phyloP scores from a whole-genome alignment of 2,797 vertebrate genomes.

The Hydrophis major region DNA sequence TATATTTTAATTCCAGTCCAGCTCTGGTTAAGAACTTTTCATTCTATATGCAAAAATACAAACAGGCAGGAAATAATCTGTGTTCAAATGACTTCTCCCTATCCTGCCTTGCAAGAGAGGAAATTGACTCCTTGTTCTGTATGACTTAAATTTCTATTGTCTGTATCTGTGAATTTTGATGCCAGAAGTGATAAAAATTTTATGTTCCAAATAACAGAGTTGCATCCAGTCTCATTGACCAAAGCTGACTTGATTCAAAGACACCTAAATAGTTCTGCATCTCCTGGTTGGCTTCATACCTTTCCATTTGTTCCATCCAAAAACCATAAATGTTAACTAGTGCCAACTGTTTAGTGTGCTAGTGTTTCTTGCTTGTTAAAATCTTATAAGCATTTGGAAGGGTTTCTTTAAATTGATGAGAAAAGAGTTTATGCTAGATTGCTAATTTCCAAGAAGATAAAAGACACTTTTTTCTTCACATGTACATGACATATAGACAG shows the following conservation, averaged over 20 bases:
- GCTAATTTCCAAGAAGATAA: neutral
- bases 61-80: conserved; percentile 28
- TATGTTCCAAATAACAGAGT: conserved; percentile 67
- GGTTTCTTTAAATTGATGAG: conserved; percentile 20
- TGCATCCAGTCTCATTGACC: conserved; percentile 60
- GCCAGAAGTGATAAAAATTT: conserved; percentile 64
- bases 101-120: conserved; percentile 33
- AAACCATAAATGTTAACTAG: conserved; percentile 52
- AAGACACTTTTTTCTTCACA: neutral
- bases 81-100: neutral
- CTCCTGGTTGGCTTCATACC: conserved; percentile 24
- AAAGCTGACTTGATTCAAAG: conserved; percentile 51
- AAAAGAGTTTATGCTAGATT: neutral
- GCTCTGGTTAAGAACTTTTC: neutral
- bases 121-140: conserved; percentile 24
- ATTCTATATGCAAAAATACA: neutral
- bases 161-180: conserved; percentile 55
- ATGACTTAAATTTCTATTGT: conserved; percentile 55
- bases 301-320: conserved; percentile 16
- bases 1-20: neutral
- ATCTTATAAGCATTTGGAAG: neutral
- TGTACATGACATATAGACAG: neutral
- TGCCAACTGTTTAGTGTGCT: conserved; percentile 36
- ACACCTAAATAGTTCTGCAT: conserved; percentile 38
- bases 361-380: neutral